Conservation (phyloP, 2,888 invertebrate species). For the Apodemia zela region DNA sequence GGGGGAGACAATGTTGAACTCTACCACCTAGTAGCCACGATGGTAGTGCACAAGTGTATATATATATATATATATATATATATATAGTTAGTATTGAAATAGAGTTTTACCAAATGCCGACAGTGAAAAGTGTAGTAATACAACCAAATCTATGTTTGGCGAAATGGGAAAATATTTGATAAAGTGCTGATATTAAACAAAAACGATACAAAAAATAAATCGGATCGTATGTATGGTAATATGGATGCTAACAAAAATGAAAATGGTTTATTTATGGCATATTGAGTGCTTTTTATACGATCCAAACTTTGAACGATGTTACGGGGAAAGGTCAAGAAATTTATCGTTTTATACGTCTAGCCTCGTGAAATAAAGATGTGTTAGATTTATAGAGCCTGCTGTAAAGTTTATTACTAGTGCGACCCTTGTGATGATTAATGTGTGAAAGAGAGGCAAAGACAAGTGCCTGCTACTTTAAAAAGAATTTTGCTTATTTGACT, state of each 20-base stretch:
- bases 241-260: neutral
- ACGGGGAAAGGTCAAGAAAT: slow-evolving; percentile 7
- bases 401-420: slow-evolving; percentile 10
- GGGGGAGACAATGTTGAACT: too few relatives aligned
- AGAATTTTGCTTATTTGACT: neutral
- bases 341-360: slow-evolving; percentile 3
- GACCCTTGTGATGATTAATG: slow-evolving; percentile 3
- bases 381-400: neutral
- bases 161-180: neutral
- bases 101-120: too few relatives aligned
- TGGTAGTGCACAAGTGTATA: too few relatives aligned
- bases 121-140: neutral
- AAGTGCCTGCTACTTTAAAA: neutral
- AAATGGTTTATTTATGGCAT: slow-evolving; percentile 7
- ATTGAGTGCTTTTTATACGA: slow-evolving; percentile 11
- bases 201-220: neutral
- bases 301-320: neutral
- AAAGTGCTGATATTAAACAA: neutral
- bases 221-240: neutral
- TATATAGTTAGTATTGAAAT: too few relatives aligned
- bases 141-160: neutral
- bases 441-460: neutral
- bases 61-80: too few relatives aligned
- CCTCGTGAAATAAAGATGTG: slow-evolving; percentile 3
- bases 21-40: too few relatives aligned